Conservation (phyloP, 2,113 vertebrate species). For the zebrafish (Danio rerio) region GRCz12tu NC_133187.1:21138501-21139000, state of each 20-base stretch:
- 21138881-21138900: not conserved
- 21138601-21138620: conserved; percentile 12
- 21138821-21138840: conserved; percentile 13
- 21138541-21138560: conserved; percentile 63
- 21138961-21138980: not conserved
- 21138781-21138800: not conserved
- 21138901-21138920: not conserved
- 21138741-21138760: conserved; percentile 41
- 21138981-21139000: conserved; percentile 16
- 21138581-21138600: conserved; percentile 6
- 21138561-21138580: conserved; percentile 60
- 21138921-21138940: conserved; percentile 23
- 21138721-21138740: conserved; percentile 40
- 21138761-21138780: conserved; percentile 20
- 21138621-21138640: conserved; percentile 29
- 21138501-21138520: conserved; percentile 18
- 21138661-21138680: conserved; percentile 41
- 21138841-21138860: not conserved
- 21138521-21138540: conserved; percentile 52
- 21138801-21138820: conserved; percentile 13
- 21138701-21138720: conserved; percentile 53
- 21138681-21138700: not conserved
- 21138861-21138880: not conserved
- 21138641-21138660: conserved; percentile 7
- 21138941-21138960: not conserved